Evolutionary conservation across 2,797 vertebrate species (phyloP), one percentile per base, ranked within the genome.

Genomic region (Myotis planiceps): DNA sequence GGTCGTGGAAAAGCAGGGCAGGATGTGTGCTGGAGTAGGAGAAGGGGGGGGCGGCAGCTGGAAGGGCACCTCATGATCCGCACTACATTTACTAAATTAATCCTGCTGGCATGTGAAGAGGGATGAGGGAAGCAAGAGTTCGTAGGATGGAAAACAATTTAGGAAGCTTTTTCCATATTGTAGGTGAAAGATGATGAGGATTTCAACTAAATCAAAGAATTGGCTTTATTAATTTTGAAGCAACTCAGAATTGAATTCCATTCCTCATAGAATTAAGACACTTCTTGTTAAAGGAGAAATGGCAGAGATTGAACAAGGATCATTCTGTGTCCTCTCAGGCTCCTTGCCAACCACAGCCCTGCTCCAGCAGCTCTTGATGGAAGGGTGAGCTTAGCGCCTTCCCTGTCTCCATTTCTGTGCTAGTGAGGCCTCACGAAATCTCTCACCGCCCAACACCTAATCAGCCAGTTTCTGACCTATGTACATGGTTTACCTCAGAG

Each of bases 401-500:
- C 27, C 47, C 18, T 92, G 71, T 14, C 93, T 86, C 96, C 34
- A 51, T 78, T 37, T 94, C 97, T 94, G 88, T 90, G 89, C 88
- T 91, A 93, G 37, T n/a, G 87, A 95, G 83, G 82, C 68, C 97
- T 19, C 9, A 45, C 81, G 58, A 83, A 72, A 29, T 79, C 82
- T 0, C 3, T 65, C 90, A 66, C 65, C 72, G 81, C 68, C 68
- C 65, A 75, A 68, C 72, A 45, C 94, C 42, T 71, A 84, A 83
- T 92, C 86, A 92, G 80, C 78, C 83, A 86, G n/a, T 96, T 96
- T 97, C 95, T 76, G 83, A 91, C 27, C 84, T 94, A 88, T 94
- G 80, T 94, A 84, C 95, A 78, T 96, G 94, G 96, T 95, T 85
- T 92, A 39, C 95, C 87, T 96, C 93, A 97, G 94, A 97, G 98